Evolutionary conservation across 1,140 invertebrate genomes (phyloP).

Genomic region (Drosophila pruinosa): DNA sequence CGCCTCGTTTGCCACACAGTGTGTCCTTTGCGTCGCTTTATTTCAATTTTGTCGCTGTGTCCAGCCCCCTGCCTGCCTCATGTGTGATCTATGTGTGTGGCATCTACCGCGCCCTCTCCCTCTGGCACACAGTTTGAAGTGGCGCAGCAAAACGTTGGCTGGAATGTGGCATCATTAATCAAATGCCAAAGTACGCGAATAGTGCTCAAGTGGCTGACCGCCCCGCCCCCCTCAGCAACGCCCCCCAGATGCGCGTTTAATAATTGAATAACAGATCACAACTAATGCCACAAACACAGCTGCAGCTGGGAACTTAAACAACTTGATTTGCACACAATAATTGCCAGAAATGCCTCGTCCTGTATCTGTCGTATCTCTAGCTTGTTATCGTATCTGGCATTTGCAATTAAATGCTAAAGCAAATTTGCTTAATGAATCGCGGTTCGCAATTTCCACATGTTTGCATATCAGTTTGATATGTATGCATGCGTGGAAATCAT

Average conservation of each 20-base stretch:
- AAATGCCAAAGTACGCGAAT: constrained; percentile 41
- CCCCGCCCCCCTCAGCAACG: background rate
- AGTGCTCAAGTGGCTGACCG: constrained; percentile 4
- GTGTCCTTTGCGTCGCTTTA: constrained; percentile 21
- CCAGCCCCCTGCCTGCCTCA: background rate
- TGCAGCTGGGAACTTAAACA: background rate
- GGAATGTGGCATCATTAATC: constrained; percentile 48
- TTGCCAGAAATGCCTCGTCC: background rate
- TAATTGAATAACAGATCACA: constrained; percentile 54
- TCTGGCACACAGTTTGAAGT: constrained; percentile 11
- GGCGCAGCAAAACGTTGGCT: constrained; percentile 24
- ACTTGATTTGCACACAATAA: constrained; percentile 1
- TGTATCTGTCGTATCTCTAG: too few relatives aligned
- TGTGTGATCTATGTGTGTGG: background rate
- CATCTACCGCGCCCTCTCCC: background rate
- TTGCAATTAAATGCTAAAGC: background rate
- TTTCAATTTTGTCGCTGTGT: constrained; percentile 47
- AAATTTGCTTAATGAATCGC: constrained; percentile 12
- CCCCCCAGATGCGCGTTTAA: constrained; percentile 14
- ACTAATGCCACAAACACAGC: constrained; percentile 27
- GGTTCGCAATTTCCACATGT: background rate
- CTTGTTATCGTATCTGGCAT: background rate
- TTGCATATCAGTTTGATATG: constrained; percentile 18
- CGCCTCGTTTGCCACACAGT: constrained; percentile 28
- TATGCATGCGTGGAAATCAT: background rate